phyloP scores from a whole-genome alignment of 1,140 invertebrate genomes.

The Mactra quadrangularis region DNA sequence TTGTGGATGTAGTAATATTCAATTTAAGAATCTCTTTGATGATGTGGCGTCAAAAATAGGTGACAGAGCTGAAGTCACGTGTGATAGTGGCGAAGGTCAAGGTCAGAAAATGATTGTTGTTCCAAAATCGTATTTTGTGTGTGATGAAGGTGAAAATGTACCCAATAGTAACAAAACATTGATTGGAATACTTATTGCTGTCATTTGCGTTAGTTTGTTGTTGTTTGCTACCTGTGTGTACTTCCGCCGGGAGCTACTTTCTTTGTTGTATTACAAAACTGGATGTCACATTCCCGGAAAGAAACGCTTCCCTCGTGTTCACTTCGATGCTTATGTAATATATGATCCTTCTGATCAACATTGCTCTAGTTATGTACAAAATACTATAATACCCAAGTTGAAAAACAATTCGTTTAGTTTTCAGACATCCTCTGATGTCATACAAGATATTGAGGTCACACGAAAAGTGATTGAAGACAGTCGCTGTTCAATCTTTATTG shows the following conservation, averaged over 20 bases:
- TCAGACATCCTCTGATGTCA: constrained; percentile 46
- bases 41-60: constrained; percentile 36
- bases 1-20: constrained; percentile 27
- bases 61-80: constrained; percentile 29
- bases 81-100: background rate
- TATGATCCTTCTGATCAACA: constrained; percentile 31
- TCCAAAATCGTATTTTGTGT: constrained; percentile 32
- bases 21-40: constrained; percentile 43
- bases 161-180: background rate
- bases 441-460: constrained; percentile 47
- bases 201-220: constrained; percentile 7
- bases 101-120: constrained; percentile 13
- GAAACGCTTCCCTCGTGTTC: constrained; percentile 11
- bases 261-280: constrained; percentile 36
- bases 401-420: constrained; percentile 41
- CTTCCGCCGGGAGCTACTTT: constrained; percentile 43
- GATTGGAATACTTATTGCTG: constrained; percentile 15
- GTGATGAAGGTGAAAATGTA: background rate
- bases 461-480: constrained; percentile 49
- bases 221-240: constrained; percentile 10
- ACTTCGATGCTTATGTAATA: constrained; percentile 43
- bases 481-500: constrained; percentile 44
- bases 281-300: constrained; percentile 43
- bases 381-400: constrained; percentile 28
- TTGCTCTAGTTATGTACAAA: constrained; percentile 14